These are phyloP conservation scores for Lepisosteus oculatus DNA, from an alignment of 2,113 vertebrate species.

Conservation along the genomic window DNA sequence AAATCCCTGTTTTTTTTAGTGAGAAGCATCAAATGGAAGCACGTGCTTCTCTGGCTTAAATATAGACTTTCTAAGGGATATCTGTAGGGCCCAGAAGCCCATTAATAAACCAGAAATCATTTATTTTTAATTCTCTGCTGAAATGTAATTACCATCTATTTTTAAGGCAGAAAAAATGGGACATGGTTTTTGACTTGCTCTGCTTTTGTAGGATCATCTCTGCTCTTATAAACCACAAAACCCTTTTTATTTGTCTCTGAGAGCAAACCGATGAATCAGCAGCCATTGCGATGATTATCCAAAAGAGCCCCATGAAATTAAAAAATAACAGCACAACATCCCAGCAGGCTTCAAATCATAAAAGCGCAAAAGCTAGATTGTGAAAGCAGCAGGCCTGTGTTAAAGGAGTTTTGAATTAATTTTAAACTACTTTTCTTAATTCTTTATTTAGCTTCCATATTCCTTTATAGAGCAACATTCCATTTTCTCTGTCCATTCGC, in stretches of 20 bases:
- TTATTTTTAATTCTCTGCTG: slow-evolving; percentile 76
- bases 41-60: slow-evolving; percentile 44
- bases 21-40: slow-evolving; percentile 45
- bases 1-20: slow-evolving; percentile 22
- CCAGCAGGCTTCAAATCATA: too few relatives aligned
- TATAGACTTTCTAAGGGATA: slow-evolving; percentile 47
- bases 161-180: slow-evolving; percentile 56
- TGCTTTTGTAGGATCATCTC: not conserved
- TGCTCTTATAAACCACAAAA: not conserved
- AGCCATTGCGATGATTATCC: not conserved
- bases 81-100: slow-evolving; percentile 28
- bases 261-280: not conserved
- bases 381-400: too few relatives aligned
- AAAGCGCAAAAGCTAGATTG: too few relatives aligned
- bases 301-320: too few relatives aligned
- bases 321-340: too few relatives aligned
- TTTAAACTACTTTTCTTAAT: too few relatives aligned
- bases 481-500: too few relatives aligned
- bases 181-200: slow-evolving; percentile 40
- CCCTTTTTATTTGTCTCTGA: not conserved
- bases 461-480: too few relatives aligned
- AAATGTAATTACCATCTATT: slow-evolving; percentile 78
- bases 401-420: too few relatives aligned
- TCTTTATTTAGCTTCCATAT: too few relatives aligned
- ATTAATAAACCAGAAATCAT: slow-evolving; percentile 80